Base-by-base conservation (phyloP, 2,113 vertebrate genomes). In the Bubo blakistoni region DNA sequence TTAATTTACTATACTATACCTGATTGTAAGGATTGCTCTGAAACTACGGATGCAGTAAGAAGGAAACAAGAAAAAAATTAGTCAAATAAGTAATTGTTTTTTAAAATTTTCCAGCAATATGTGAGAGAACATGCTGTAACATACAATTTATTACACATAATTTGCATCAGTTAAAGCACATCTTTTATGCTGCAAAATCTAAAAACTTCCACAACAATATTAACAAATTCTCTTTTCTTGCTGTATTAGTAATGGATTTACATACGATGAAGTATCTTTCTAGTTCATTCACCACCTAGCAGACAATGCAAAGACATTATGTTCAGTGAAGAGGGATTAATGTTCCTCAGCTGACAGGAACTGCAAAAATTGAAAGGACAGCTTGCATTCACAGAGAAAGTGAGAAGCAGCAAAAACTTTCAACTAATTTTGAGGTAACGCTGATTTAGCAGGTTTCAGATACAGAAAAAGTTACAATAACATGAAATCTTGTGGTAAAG, bases 11-110 rank as follows among this genome's bases (percentile, higher is more conserved):
- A 85, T 98, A 99, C 99, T 98, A 95, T 99, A 99, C 99, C 99
- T 99, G 99, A 99, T 98, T 99, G 99, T 82, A 99, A 99, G 83
- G 99, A 98, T 94, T 99, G 99, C 97, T 99, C 99, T 98, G 99
- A 99, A 98, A 99, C 99, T 99, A 98, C 16, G 98, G 98, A 98
- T 97, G 98, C 98, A 98, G 97, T 97, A 96, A 98, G 96, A 98
- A 98, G 88, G 97, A 98, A 98, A 98, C 89, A 97, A 97, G 96
- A 96, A 97, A 49, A 20, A 96, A 85, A 93, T 97, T 97, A 97
- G 94, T 95, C 57, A 96, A 84, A 59, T 32, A 71, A 89, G 42
- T 46, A 55, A 88, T 7, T 52, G 26, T 0, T 70, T 94, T 92
- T 84, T 40, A 26, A 49, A 59, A 27, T 70, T 83, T 93, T 96